These are phyloP conservation scores for Thalassophryne amazonica DNA, from an alignment of 2,797 vertebrate species.

Conservation along the genomic window DNA sequence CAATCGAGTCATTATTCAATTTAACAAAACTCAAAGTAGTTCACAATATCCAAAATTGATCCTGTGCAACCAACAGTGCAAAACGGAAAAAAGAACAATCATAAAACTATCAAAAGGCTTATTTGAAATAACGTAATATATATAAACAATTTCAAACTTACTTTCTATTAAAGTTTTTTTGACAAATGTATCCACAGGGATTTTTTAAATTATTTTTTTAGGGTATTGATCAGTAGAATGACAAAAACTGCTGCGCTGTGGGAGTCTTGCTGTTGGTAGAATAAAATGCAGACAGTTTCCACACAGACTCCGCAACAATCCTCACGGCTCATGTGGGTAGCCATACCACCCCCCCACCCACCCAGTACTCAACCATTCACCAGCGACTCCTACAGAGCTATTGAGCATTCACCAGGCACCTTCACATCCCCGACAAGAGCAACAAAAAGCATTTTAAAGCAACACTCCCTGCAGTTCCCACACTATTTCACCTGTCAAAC, in stretches of 20 bases:
- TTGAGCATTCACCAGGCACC: slow-evolving; percentile 76
- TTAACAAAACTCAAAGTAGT: too few species aligned
- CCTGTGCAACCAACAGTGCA: too few species aligned
- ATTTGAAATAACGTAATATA: too few species aligned
- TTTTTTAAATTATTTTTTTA: too few species aligned
- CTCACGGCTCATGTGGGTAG: slow-evolving; percentile 50
- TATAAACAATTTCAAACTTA: too few species aligned
- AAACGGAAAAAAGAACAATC: too few species aligned
- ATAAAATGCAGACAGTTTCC: slow-evolving; percentile 43
- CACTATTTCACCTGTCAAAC: slow-evolving; percentile 80
- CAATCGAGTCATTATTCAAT: too few species aligned
- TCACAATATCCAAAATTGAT: too few species aligned
- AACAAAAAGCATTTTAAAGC: slow-evolving; percentile 76
- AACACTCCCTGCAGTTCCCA: slow-evolving; percentile 74
- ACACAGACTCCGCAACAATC: slow-evolving; percentile 48
- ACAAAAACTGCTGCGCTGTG: slow-evolving; percentile 14
- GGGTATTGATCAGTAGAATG: slow-evolving; percentile 48
- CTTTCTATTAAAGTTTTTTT: too few species aligned
- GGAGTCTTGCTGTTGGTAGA: slow-evolving; percentile 6
- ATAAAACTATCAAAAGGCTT: too few species aligned
- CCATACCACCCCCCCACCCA: slow-evolving; percentile 52
- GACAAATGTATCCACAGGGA: too few species aligned
- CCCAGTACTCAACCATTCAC: slow-evolving; percentile 62
- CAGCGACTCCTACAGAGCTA: slow-evolving; percentile 71
- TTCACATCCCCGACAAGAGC: slow-evolving; percentile 70